Evolutionary conservation across 2,113 vertebrate genomes (phyloP), one percentile per base, ranked within the genome.

Genomic region (Acrocephalus arundinaceus): DNA sequence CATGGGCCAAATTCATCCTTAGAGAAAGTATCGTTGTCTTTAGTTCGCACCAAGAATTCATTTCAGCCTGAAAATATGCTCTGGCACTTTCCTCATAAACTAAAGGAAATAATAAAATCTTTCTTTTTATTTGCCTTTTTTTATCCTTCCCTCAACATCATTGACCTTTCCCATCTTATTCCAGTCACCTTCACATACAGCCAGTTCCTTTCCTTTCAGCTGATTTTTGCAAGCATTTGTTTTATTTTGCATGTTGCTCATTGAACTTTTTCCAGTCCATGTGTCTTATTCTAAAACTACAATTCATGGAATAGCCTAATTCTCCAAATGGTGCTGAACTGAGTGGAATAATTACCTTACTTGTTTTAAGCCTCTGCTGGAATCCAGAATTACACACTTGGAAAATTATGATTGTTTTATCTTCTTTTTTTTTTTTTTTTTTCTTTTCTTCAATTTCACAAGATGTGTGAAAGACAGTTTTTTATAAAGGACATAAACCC

Each of bases 291-390:
- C 90, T 93, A 96, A 97, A 96, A 91, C 85, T 90, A 75, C 91
- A 90, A 87, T 94, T 94, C 89, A 82, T 15, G 13, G 94, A 97
- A 92, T 54, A 94, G 89, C 63, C 74, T 78, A 90, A 92, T 96
- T 94, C 93, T 96, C 84, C 95, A 94, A 93, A 94, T 31, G 73
- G 93, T 83, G 90, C 79, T 89, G 97, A 96, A 90, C 80, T 83
- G 94, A 95, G 95, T 96, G 90, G 93, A 97, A 97, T 96, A 97
- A 97, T 97, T 97, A 93, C 93, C 85, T 94, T 43, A 85, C 90
- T 95, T 95, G 94, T 92, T 97, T 96, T 58, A 92, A 67, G 72
- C 35, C 92, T 90, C 93, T 85, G 89, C 57, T 93, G 94, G 90
- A 97, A 93, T 87, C 93, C 85, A 93, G 94, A 96, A 96, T 96